phyloP scores from a whole-genome alignment of 2,797 vertebrate genomes.

The Monodelphis domestica region DNA sequence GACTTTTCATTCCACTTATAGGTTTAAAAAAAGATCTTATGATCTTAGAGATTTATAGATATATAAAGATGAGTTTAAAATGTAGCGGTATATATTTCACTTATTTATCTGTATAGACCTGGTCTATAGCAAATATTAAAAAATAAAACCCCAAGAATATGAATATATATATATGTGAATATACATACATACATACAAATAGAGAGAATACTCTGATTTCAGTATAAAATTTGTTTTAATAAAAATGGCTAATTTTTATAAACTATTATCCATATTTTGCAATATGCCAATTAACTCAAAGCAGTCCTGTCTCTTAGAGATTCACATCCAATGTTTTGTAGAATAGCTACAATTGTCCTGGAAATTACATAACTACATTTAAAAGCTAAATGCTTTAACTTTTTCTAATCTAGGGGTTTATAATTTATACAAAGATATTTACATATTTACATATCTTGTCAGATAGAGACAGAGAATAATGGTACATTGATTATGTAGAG shows the following conservation, averaged over 20 bases:
- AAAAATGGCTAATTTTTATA: neutral
- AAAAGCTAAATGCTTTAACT: conserved; percentile 1
- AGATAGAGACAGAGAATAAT: neutral
- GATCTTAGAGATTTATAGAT: neutral
- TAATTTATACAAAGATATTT: neutral
- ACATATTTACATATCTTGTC: neutral
- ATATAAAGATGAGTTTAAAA: neutral
- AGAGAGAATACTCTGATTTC: neutral
- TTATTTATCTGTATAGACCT: neutral
- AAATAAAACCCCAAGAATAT: neutral
- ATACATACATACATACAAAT: no score
- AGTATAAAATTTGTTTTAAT: neutral
- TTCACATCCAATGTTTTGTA: neutral
- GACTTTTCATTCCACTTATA: neutral
- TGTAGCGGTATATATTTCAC: neutral
- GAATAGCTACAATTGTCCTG: neutral
- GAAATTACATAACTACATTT: neutral
- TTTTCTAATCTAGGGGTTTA: neutral
- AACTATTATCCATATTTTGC: neutral
- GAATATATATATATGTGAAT: no score
- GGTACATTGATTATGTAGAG: neutral
- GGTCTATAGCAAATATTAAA: neutral
- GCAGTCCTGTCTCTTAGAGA: neutral
- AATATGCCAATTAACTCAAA: neutral
- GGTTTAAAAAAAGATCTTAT: neutral